Base-by-base conservation (phyloP, 1,140 invertebrate genomes). In the Araneus ventricosus region DNA sequence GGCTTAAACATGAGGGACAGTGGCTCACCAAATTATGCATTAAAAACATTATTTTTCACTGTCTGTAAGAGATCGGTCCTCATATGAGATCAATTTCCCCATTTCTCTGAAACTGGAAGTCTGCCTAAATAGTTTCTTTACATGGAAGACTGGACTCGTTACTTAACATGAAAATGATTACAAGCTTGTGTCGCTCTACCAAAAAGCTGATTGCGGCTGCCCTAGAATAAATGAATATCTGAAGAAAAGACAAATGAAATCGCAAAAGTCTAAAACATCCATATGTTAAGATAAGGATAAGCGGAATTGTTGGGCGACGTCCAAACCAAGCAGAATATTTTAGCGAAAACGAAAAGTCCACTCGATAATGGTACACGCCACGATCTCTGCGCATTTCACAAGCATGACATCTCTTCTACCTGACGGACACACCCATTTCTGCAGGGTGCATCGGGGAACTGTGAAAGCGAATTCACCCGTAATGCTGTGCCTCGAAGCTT, bases 341-440 rank as follows among this genome's bases (percentile, higher is more conserved):
- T 82, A 82, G 80, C 80, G 22, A 52, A 82, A 82, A 82, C 80
- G 41, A 82, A 82, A 82, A 82, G n/a, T 39, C 22, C 27, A 34
- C 70, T 34, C 80, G 80, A 41, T 45, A 82, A 82, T 82, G 24
- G 41, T 39, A 82, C 80, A 82, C 80, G 80, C 80, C 41, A 82
- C 80, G 80, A n/a, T 30, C 45, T 52, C 41, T 82, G 37, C 80
- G 37, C 80, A 45, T 52, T 75, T 75, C 70, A 75, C 70, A 75
- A 75, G 27, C 70, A 75, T 82, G 80, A 45, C 37, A 52, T 52
- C 80, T 45, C 17, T 30, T 82, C n/a, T 82, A 52, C 80, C 80
- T 45, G 27, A 82, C 80, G 41, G 80, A 82, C 80, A 82, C 80
- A 82, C 80, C 80, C 80, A 45, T 45, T 82, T 75, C 37, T 75